Percentiles rank a stretch among this genome's conserved stretches.
These are phyloP conservation scores for Cyclopterus lumpus DNA, from an alignment of 2,797 vertebrate genomes.

Conservation along the genomic window DNA sequence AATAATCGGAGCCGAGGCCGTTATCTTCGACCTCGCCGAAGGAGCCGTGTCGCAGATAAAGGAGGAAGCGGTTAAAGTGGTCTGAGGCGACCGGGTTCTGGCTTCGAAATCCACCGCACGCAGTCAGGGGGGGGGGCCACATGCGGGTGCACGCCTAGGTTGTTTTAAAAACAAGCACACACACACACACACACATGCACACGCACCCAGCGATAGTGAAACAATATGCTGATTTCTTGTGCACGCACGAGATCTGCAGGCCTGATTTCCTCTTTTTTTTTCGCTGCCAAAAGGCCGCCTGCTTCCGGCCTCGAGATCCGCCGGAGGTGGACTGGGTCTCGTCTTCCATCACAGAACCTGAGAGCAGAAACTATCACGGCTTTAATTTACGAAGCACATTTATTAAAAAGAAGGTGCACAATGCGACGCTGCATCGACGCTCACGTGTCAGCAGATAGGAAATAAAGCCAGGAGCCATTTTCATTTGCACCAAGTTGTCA, in stretches of 20 bases:
- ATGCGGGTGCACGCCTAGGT: conserved; percentile 30
- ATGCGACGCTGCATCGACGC: too few species aligned
- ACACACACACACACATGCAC: conserved; percentile 14
- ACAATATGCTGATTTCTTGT: conserved; percentile 64
- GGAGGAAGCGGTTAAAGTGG: conserved; percentile 76
- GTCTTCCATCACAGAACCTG: conserved; percentile 17
- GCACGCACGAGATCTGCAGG: conserved; percentile 57
- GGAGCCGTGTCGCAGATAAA: conserved; percentile 72
- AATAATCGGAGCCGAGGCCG: conserved; percentile 36
- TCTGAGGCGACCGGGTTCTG: conserved; percentile 43
- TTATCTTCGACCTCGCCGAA: conserved; percentile 64
- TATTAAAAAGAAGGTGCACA: neutral
- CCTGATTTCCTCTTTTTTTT: conserved; percentile 53
- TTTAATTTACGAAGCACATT: neutral
- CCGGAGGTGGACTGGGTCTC: conserved; percentile 36
- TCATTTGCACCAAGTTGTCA: neutral
- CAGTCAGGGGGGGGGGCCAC: conserved; percentile 22
- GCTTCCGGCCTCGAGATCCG: conserved; percentile 49
- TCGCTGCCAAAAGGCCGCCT: conserved; percentile 41
- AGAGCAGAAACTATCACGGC: neutral
- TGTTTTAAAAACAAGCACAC: conserved; percentile 14
- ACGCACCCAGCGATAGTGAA: too few species aligned
- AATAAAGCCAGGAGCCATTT: neutral
- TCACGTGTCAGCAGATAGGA: neutral
- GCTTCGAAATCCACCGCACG: conserved; percentile 47